phyloP scores from a whole-genome alignment of 2,113 vertebrate genomes.

The Hemicordylus capensis region DNA sequence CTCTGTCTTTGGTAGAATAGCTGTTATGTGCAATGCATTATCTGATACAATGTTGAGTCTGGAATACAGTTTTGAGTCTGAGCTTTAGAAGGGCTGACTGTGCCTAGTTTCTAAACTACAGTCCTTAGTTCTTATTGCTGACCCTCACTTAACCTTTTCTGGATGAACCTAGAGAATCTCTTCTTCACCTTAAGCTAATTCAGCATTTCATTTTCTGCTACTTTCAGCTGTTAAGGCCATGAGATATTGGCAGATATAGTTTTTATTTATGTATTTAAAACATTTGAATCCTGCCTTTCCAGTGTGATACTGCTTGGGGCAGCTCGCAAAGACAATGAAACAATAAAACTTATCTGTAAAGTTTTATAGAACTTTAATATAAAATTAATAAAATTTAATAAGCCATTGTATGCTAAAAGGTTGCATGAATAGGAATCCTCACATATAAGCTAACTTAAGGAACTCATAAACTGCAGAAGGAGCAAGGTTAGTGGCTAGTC shows the following conservation, averaged over 20 bases:
- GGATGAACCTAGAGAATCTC: neutral
- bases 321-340: too few relatives aligned
- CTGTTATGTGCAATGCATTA: neutral
- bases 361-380: too few relatives aligned
- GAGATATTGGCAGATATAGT: neutral
- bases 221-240: neutral
- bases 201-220: slow-evolving; percentile 3
- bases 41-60: slow-evolving; percentile 1
- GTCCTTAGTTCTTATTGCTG: neutral
- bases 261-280: neutral
- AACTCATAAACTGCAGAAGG: neutral
- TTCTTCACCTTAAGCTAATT: neutral
- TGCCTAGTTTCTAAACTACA: neutral
- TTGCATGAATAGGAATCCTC: neutral
- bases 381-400: too few relatives aligned
- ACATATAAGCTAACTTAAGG: neutral
- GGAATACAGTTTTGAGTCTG: neutral
- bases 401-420: neutral
- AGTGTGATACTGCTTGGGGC: too few relatives aligned
- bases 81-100: neutral
- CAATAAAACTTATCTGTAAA: too few relatives aligned
- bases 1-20: neutral
- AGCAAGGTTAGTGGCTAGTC: neutral
- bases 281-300: too few relatives aligned
- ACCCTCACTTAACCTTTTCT: neutral